These are phyloP conservation scores for Pocillopora damicornis DNA, from an alignment of 64 coral and sea anemone genomes.

Conservation along the genomic window DNA sequence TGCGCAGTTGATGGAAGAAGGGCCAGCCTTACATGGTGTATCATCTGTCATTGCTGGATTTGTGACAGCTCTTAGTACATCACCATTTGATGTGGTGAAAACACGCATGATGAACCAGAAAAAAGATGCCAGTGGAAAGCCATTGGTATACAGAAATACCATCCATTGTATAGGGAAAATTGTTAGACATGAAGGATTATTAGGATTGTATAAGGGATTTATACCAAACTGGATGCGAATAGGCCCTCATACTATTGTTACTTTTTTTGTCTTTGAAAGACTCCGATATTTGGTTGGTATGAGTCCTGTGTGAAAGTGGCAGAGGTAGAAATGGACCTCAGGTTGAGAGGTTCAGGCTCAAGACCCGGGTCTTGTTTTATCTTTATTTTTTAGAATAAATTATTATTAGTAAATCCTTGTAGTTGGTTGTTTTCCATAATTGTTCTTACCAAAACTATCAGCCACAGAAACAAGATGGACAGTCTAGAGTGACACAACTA, in stretches of 20 bases:
- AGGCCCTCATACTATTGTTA: constrained; percentile 88
- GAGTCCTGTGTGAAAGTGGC: constrained; percentile 52
- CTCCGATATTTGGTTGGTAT: constrained; percentile 78
- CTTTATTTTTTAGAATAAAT: too few relatives aligned
- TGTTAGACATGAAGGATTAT: constrained; percentile 71
- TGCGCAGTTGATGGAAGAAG: constrained; percentile 63
- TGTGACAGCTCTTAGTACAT: constrained; percentile 77
- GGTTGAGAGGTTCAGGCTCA: too few relatives aligned
- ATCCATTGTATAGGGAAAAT: constrained; percentile 80
- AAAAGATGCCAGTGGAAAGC: constrained; percentile 39
- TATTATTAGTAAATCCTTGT: too few relatives aligned
- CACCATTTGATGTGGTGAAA: constrained; percentile 91
- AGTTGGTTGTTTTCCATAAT: too few relatives aligned
- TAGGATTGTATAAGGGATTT: constrained; percentile 94
- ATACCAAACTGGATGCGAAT: constrained; percentile 98
- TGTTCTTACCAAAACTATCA: too few relatives aligned
- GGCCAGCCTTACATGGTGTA: constrained; percentile 56
- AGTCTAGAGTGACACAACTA: too few relatives aligned
- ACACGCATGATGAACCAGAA: constrained; percentile 89
- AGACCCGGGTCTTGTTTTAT: too few relatives aligned
- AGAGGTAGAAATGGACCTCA: not conserved
- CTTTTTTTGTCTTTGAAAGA: constrained; percentile 93
- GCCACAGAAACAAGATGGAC: too few relatives aligned
- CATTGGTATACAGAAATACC: constrained; percentile 69
- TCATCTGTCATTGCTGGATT: constrained; percentile 83